A percentile compares a stretch with the other conserved stretches of the same genome.
Conservation (phyloP, 2,888 invertebrate species). For the Rugalucina vietnamica region DNA sequence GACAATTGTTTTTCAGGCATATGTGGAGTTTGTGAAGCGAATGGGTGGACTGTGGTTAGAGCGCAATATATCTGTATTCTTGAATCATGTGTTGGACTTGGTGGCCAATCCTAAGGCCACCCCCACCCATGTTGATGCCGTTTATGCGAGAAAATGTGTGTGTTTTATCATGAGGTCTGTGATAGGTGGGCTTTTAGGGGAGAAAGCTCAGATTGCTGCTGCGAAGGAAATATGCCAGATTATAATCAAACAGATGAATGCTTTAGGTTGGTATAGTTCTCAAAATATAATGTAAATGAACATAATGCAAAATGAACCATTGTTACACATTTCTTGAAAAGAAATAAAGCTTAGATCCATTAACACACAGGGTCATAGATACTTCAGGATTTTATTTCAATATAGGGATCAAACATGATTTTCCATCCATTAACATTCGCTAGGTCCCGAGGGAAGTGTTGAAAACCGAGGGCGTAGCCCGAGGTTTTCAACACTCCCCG, state of each 20-base stretch:
- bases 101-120: constrained; percentile 97
- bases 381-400: too few relatives aligned
- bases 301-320: too few relatives aligned
- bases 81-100: constrained; percentile 95
- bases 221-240: constrained; percentile 97
- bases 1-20: constrained; percentile 90
- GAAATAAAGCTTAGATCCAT: too few relatives aligned
- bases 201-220: constrained; percentile 95
- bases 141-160: constrained; percentile 98
- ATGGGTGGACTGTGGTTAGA: constrained; percentile 98
- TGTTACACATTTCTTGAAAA: too few relatives aligned
- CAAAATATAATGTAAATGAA: too few relatives aligned
- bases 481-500: too few relatives aligned
- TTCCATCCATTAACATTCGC: too few relatives aligned
- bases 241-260: constrained; percentile 96
- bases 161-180: constrained; percentile 96
- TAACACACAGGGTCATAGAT: too few relatives aligned
- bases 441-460: too few relatives aligned
- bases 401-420: too few relatives aligned
- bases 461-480: too few relatives aligned
- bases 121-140: constrained; percentile 98
- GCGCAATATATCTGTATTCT: constrained; percentile 92
- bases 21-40: constrained; percentile 96
- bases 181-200: constrained; percentile 96
- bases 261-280: constrained; percentile 75